Evolutionary conservation across 2,888 invertebrate genomes (phyloP).

Genomic region (Lepas anatifera): DNA sequence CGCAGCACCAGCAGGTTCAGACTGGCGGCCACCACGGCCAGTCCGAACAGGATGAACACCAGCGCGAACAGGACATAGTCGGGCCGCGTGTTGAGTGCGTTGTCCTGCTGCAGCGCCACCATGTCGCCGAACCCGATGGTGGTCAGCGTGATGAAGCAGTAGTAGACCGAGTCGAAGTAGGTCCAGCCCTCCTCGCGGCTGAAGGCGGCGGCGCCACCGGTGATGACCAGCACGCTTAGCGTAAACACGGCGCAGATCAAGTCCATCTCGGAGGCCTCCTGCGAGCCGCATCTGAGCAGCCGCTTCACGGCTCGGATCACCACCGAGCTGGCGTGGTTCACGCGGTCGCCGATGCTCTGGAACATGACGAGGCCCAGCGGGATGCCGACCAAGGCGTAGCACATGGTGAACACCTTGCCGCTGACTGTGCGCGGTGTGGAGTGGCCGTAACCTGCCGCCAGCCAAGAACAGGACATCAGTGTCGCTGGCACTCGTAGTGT

Average conservation of each 20-base stretch:
- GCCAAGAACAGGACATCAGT: too few species aligned
- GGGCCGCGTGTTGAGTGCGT: slow-evolving; percentile 83
- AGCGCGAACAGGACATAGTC: slow-evolving; percentile 94
- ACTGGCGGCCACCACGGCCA: slow-evolving; percentile 96
- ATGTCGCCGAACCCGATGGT: slow-evolving; percentile 65
- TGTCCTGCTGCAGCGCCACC: slow-evolving; percentile 69
- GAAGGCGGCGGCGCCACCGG: slow-evolving; percentile 89
- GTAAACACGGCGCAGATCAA: slow-evolving; percentile 87
- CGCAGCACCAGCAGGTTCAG: slow-evolving; percentile 91
- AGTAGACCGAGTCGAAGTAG: slow-evolving; percentile 94
- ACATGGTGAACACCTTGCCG: slow-evolving; percentile 70
- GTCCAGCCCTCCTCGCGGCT: slow-evolving; percentile 88
- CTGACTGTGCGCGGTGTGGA: slow-evolving; percentile 68
- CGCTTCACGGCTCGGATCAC: slow-evolving; percentile 78
- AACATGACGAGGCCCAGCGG: slow-evolving; percentile 95
- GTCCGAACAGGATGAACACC: slow-evolving; percentile 92
- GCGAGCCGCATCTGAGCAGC: slow-evolving; percentile 39
- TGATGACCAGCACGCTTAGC: slow-evolving; percentile 82
- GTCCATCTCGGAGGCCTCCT: slow-evolving; percentile 53
- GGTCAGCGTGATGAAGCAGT: slow-evolving; percentile 96
- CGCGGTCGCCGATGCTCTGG: slow-evolving; percentile 94
- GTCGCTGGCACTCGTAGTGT: too few species aligned
- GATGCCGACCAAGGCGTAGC: slow-evolving; percentile 76
- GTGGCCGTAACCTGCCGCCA: slow-evolving; percentile 63
- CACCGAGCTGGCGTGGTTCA: slow-evolving; percentile 95